These are phyloP conservation scores for Siphamia tubifer DNA, from an alignment of 2,113 vertebrate species.

Conservation along the genomic window DNA sequence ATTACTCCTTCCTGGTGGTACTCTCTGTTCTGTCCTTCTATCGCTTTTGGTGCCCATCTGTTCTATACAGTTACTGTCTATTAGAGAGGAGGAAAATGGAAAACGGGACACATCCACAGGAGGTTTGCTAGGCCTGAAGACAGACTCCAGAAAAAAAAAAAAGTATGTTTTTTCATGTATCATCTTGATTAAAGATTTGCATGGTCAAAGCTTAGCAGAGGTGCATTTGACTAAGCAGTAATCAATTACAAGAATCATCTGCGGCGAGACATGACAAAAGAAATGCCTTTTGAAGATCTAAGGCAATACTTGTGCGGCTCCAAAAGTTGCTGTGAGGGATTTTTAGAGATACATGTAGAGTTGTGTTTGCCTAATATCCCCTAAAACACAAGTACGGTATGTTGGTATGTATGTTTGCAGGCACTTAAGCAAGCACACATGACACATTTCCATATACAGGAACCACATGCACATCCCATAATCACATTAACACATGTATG, in stretches of 20 bases:
- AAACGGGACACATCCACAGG: conserved; percentile 7
- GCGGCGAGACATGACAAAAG: neutral
- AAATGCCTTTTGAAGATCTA: conserved; percentile 8
- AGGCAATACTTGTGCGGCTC: conserved; percentile 3
- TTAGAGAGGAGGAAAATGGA: neutral
- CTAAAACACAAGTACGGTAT: conserved; percentile 4
- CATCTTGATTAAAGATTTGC: conserved; percentile 10
- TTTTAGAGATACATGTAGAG: neutral
- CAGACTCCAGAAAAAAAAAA: conserved; percentile 1
- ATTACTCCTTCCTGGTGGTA: conserved; percentile 25
- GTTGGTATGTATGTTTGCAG: neutral
- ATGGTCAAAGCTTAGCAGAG: conserved; percentile 2
- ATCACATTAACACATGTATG: neutral
- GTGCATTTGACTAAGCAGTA: neutral
- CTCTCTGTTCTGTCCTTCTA: conserved; percentile 11
- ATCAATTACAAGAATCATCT: neutral
- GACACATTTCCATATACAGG: neutral
- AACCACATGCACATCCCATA: neutral
- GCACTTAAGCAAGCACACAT: neutral
- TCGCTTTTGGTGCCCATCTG: conserved; percentile 26
- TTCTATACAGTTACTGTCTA: conserved; percentile 25
- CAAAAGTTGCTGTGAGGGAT: conserved; percentile 15
- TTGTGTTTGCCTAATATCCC: conserved; percentile 6
- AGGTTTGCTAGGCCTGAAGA: conserved; percentile 23
- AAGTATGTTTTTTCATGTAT: neutral